A percentile compares a stretch with the other conserved stretches of the same genome.
phyloP scores from a whole-genome alignment of 2,888 invertebrate genomes.

The Ethmia dodecea region DNA sequence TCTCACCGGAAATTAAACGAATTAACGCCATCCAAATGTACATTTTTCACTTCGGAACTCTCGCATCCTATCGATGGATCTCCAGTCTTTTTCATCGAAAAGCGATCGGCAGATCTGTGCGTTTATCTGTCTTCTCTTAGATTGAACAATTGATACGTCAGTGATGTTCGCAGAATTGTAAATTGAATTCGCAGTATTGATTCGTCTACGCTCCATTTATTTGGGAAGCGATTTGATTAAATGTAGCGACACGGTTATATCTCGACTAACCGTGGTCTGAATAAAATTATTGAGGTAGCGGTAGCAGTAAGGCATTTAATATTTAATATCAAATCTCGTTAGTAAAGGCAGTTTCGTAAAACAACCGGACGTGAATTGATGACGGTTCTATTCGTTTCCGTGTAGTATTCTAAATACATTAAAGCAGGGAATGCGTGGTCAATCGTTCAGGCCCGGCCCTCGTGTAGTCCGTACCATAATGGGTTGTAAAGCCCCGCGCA shows the following conservation, averaged over 20 bases:
- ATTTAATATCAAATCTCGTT: slow-evolving; percentile 2
- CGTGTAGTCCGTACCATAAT: slow-evolving; percentile 49
- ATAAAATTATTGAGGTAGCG: slow-evolving; percentile 38
- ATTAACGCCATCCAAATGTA: slow-evolving; percentile 78
- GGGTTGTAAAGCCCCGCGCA: slow-evolving; percentile 55
- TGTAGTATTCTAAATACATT: slow-evolving; percentile 11
- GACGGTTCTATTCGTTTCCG: slow-evolving; percentile 5
- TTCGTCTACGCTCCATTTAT: slow-evolving; percentile 67
- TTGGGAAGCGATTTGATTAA: slow-evolving; percentile 66
- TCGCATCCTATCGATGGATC: slow-evolving; percentile 72
- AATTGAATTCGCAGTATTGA: slow-evolving; percentile 72
- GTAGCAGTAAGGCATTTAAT: neutral
- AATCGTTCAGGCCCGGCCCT: slow-evolving; percentile 49
- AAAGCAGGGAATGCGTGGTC: slow-evolving; percentile 37
- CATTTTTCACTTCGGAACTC: slow-evolving; percentile 75
- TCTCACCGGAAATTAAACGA: slow-evolving; percentile 78
- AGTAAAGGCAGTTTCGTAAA: neutral
- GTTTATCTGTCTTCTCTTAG: slow-evolving; percentile 72
- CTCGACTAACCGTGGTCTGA: slow-evolving; percentile 44
- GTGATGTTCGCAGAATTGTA: slow-evolving; percentile 70
- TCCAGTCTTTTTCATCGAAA: slow-evolving; percentile 69
- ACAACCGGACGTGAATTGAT: slow-evolving; percentile 5
- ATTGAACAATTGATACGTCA: slow-evolving; percentile 75
- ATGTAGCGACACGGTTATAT: slow-evolving; percentile 47
- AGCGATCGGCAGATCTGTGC: slow-evolving; percentile 64